Evolutionary conservation across 2,113 vertebrate genomes (phyloP).

Genomic region (Murina feae): DNA sequence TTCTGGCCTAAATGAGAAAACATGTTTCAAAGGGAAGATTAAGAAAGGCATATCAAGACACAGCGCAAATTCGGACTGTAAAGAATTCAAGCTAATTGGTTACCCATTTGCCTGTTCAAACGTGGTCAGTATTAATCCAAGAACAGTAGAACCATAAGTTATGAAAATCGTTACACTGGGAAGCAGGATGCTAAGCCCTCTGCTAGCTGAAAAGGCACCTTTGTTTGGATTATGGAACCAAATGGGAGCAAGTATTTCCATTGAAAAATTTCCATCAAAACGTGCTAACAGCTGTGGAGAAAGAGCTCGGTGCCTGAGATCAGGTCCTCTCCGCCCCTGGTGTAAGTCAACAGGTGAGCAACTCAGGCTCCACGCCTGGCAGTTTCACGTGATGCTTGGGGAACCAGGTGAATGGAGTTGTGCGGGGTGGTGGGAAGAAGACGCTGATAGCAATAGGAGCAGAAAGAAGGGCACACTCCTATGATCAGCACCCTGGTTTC

Average conservation of each 20-base stretch:
- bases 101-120: conserved; percentile 63
- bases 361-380: background rate
- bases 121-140: conserved; percentile 58
- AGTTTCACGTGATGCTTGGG: background rate
- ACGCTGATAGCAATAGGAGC: background rate
- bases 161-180: conserved; percentile 46
- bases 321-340: background rate
- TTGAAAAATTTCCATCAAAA: background rate
- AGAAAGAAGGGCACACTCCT: background rate
- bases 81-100: conserved; percentile 70
- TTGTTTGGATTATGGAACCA: conserved; percentile 9
- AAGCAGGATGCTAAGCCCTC: conserved; percentile 23
- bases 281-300: background rate
- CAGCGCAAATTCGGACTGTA: conserved; percentile 33
- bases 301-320: background rate
- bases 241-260: background rate
- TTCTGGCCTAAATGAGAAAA: conserved; percentile 74
- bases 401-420: background rate
- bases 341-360: background rate
- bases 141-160: conserved; percentile 58
- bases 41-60: conserved; percentile 65
- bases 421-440: background rate
- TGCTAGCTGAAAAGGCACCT: conserved; percentile 20
- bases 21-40: conserved; percentile 72
- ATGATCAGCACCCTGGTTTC: background rate